Evolutionary conservation across 2,888 invertebrate genomes (phyloP).

Genomic region (Sthenelais limicola): DNA sequence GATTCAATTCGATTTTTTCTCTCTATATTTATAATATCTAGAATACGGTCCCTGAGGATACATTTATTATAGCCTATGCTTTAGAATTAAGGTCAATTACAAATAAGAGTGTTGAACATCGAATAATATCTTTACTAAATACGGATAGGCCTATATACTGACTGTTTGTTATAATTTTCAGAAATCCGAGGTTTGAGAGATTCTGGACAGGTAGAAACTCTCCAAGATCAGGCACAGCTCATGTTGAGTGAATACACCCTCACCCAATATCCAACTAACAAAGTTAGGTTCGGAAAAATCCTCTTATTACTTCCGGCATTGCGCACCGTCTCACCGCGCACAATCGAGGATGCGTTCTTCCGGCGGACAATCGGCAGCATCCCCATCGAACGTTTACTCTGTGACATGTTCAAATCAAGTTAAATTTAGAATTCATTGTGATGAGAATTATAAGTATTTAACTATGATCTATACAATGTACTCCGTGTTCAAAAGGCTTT

Average conservation of each 20-base stretch:
- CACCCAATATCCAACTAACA: constrained; percentile 58
- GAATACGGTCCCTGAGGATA: no score
- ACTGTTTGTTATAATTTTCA: constrained; percentile 61
- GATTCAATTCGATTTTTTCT: no score
- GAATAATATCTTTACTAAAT: background rate
- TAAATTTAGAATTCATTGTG: no score
- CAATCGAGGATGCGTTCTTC: constrained; percentile 82
- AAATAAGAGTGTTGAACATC: no score
- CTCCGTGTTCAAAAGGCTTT: no score
- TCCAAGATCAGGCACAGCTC: constrained; percentile 87
- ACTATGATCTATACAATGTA: no score
- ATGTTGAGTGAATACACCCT: constrained; percentile 81
- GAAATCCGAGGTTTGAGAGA: constrained; percentile 79
- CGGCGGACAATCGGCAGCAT: constrained; percentile 83
- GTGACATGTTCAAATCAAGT: constrained; percentile 77
- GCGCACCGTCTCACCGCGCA: constrained; percentile 74
- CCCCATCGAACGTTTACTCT: constrained; percentile 80
- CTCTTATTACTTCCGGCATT: constrained; percentile 82
- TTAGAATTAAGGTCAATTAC: no score
- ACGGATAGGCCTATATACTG: background rate
- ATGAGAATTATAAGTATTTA: no score
- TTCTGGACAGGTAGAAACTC: constrained; percentile 75
- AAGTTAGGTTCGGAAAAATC: constrained; percentile 82
- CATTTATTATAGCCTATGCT: no score
- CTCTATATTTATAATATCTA: no score